Base-by-base conservation (phyloP, 2,797 vertebrate genomes). In the Scyliorhinus canicula region DNA sequence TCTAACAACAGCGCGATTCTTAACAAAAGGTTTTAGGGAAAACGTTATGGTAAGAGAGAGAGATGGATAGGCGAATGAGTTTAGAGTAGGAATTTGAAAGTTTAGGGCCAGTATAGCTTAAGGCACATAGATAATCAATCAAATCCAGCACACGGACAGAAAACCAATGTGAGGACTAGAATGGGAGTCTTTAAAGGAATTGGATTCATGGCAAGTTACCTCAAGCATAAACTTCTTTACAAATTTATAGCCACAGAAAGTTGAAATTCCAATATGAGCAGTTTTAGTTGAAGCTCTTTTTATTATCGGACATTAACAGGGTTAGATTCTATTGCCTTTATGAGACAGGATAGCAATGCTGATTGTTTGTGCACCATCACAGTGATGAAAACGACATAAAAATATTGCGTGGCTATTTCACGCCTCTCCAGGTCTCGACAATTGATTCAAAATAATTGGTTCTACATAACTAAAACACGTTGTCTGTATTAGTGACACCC, bases 241-340 rank as follows among this genome's bases (percentile, higher is more conserved):
- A 90, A 90, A 57, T 90, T n/a, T 90, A 19, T 57, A 91, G 57
- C n/a, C 40, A 63, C 57, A 26, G 40, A 47, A 82, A 26, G 21
- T 24, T 47, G 40, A 82, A 82, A 82, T 7, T 44, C 77, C 79
- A 82, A 47, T 82, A 82, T 47, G 44, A 44, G 44, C 57, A 65
- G 11, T 63, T 65, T 65, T 63, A 40, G n/a, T 91, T 91, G n/a
- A 91, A n/a, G 60, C 88, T 91, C n/a, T 65, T n/a, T 40, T 91
- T 91, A 40, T 44, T 91, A 1, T 26, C 11, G 57, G 40, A 44
- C n/a, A 91, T 35, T 90, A 44, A 19, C n/a, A 91, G 19, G 60
- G 3, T 60, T 90, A 6, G 35, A 90, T 90, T 90, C 31, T 90
- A 9, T 3, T 63, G n/a, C n/a, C 2, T 44, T 19, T 63, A 40